Evolutionary conservation across 2,797 vertebrate species (phyloP).

Genomic region (Passerculus sandwichensis): DNA sequence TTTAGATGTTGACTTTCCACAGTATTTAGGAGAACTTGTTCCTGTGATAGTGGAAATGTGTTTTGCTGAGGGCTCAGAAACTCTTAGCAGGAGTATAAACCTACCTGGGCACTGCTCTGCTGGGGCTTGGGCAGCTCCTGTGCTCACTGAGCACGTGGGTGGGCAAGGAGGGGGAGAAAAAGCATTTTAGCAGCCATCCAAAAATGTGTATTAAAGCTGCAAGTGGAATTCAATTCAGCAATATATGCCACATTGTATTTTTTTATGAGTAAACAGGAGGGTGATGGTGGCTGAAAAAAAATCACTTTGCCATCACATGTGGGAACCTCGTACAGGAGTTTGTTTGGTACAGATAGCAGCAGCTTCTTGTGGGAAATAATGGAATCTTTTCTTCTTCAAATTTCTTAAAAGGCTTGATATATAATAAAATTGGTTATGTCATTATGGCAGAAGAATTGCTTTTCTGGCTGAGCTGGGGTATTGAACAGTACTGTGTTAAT

Average conservation of each 20-base stretch:
- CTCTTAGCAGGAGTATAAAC: neutral
- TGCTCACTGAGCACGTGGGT: neutral
- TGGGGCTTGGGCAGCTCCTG: neutral
- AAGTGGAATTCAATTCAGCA: neutral
- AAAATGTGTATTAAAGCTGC: neutral
- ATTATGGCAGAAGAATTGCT: slow-evolving; percentile 28
- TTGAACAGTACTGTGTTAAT: slow-evolving; percentile 28
- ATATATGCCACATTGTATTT: neutral
- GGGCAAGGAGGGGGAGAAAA: neutral
- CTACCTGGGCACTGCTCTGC: neutral
- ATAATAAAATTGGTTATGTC: slow-evolving; percentile 17
- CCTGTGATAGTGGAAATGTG: neutral
- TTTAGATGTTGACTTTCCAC: slow-evolving; percentile 40
- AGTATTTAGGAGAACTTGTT: neutral
- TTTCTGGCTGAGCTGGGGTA: slow-evolving; percentile 22
- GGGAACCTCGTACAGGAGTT: neutral
- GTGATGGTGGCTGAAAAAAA: neutral
- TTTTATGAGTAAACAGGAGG: neutral
- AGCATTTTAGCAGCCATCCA: neutral
- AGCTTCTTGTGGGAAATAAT: slow-evolving; percentile 22
- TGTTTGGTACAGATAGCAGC: neutral
- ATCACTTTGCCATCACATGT: fast-evolving
- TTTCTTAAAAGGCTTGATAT: slow-evolving; percentile 26
- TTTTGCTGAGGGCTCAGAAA: slow-evolving; percentile 16
- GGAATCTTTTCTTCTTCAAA: slow-evolving; percentile 15